Percentiles rank a stretch among this genome's conserved stretches.
phyloP scores from a whole-genome alignment of 2,888 invertebrate species.

The Poecilus cupreus region DNA sequence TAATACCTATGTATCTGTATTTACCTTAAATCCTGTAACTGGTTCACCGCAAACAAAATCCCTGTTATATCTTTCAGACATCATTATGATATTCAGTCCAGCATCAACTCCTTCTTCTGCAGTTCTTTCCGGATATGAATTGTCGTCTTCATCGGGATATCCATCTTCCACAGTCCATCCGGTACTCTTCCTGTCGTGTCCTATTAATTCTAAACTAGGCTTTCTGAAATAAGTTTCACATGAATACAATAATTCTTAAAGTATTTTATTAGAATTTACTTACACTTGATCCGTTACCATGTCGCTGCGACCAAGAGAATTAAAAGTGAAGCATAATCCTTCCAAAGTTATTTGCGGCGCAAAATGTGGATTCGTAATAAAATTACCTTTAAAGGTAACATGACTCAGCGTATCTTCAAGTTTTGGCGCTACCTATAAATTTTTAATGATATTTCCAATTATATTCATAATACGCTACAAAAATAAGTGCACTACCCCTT shows the following conservation, averaged over 20 bases:
- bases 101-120: background rate
- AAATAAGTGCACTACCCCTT: no score
- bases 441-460: no score
- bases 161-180: slow-evolving; percentile 45
- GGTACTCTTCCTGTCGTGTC: background rate
- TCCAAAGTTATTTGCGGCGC: slow-evolving; percentile 81
- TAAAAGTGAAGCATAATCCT: slow-evolving; percentile 83
- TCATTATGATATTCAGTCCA: background rate
- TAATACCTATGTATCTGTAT: no score
- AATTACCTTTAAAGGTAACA: background rate
- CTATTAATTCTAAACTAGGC: background rate
- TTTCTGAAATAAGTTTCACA: background rate
- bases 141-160: background rate
- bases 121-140: background rate
- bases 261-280: no score
- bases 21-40: slow-evolving; percentile 64
- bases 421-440: slow-evolving; percentile 34
- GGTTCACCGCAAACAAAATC: slow-evolving; percentile 65
- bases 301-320: slow-evolving; percentile 77
- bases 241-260: background rate
- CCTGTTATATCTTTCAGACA: background rate
- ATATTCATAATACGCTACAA: no score
- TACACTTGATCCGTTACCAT: slow-evolving; percentile 76
- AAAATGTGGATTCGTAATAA: slow-evolving; percentile 72
- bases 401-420: background rate